phyloP scores from a whole-genome alignment of 2,797 vertebrate genomes.

The Natrix natrix region DNA sequence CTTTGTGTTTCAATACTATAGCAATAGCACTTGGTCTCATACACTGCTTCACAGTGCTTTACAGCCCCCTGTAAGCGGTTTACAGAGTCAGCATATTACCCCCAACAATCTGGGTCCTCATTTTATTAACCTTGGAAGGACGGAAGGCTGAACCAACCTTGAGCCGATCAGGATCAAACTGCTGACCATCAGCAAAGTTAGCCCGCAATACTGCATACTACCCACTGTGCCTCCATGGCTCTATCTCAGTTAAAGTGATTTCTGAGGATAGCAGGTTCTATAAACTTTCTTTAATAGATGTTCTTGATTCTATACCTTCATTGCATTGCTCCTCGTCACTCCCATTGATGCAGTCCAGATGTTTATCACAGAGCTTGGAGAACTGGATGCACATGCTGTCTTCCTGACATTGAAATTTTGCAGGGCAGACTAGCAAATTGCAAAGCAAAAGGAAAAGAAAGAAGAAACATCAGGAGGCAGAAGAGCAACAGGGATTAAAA shows the following conservation, averaged over 20 bases:
- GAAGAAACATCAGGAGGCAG: accelerated
- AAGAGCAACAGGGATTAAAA: background rate
- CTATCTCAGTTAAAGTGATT: background rate
- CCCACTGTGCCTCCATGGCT: background rate
- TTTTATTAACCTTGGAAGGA: background rate
- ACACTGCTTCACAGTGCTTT: too few relatives aligned
- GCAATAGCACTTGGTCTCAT: too few relatives aligned
- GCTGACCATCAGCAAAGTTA: background rate
- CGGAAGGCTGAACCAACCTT: background rate
- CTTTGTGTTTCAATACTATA: background rate
- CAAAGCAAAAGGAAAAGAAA: background rate
- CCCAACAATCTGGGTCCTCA: background rate
- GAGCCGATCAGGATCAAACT: background rate
- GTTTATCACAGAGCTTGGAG: conserved; percentile 82
- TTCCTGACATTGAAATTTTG: conserved; percentile 82
- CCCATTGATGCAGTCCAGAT: conserved; percentile 80
- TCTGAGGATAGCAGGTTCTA: background rate
- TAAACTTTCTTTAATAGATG: background rate
- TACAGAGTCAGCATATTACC: background rate
- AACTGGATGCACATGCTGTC: conserved; percentile 86
- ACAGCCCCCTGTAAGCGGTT: background rate
- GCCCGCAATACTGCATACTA: background rate
- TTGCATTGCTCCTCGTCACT: conserved; percentile 83
- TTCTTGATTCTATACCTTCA: conserved; percentile 69
- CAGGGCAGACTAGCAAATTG: conserved; percentile 80